Percentiles rank a stretch among this genome's conserved stretches.
These are phyloP conservation scores for Drosophila malerkotliana DNA, from an alignment of 1,140 invertebrate genomes.

Conservation along the genomic window DNA sequence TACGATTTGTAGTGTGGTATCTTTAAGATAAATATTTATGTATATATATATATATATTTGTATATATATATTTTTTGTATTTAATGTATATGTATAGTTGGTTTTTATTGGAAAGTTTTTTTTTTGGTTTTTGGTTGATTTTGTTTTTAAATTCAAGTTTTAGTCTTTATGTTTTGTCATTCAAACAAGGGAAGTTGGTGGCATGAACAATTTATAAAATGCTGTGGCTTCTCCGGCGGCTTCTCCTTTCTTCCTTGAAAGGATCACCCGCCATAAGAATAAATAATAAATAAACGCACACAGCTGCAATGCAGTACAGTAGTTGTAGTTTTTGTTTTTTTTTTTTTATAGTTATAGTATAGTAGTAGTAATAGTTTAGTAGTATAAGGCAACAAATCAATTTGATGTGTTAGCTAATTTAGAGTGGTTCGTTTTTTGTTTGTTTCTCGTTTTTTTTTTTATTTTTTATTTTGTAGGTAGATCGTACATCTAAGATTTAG, in stretches of 20 bases:
- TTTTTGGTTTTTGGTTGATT: conserved; percentile 24
- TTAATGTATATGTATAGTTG: conserved; percentile 48
- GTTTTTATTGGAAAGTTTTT: conserved; percentile 53
- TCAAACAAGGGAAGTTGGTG: conserved; percentile 69
- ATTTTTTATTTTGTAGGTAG: conserved; percentile 12
- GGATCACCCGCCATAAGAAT: not conserved
- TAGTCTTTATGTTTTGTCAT: conserved; percentile 80
- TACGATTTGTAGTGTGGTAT: conserved; percentile 48
- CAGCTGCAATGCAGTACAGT: conserved; percentile 28
- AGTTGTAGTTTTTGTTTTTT: conserved; percentile 16
- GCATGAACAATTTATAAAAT: conserved; percentile 48
- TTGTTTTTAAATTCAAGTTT: conserved; percentile 76
- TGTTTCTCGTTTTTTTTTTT: not conserved
- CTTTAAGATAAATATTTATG: conserved; percentile 57
- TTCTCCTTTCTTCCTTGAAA: not conserved
- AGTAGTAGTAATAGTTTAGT: conserved; percentile 16
- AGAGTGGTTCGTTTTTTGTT: conserved; percentile 30
- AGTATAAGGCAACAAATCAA: conserved; percentile 57
- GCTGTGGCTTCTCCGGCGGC: conserved; percentile 17
- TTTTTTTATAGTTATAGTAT: not conserved
- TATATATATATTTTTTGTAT: conserved; percentile 16
- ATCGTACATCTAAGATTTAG: conserved; percentile 29
- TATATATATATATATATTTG: conserved; percentile 40
- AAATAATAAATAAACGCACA: conserved; percentile 5
- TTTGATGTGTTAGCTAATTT: conserved; percentile 57